Evolutionary conservation across 1,140 invertebrate species (phyloP).

Genomic region (Calliopsis andreniformis): DNA sequence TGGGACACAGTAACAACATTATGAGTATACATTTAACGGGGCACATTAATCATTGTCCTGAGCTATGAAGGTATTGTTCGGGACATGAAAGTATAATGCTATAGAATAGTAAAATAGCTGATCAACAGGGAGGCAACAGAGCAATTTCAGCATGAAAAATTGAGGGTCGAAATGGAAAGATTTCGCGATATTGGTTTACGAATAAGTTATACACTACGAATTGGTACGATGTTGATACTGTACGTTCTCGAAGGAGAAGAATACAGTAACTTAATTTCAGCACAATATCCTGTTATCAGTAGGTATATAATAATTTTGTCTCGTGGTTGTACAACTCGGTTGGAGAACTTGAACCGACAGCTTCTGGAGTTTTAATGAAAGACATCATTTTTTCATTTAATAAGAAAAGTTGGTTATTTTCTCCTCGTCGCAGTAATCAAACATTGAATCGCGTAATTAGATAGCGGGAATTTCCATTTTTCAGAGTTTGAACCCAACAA

Average conservation of each 20-base stretch:
- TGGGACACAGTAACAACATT: no score
- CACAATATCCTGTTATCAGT: constrained; percentile 2
- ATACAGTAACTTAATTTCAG: constrained; percentile 1
- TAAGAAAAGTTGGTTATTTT: not conserved
- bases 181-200: constrained; percentile 9
- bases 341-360: not conserved
- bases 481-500: not conserved
- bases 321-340: constrained; percentile 2
- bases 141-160: not conserved
- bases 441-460: not conserved
- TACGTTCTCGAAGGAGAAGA: constrained; percentile 12
- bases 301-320: not conserved
- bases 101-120: not conserved
- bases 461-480: not conserved
- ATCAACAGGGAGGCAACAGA: not conserved
- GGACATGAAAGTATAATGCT: not conserved
- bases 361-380: constrained; percentile 9
- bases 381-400: not conserved
- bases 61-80: not conserved
- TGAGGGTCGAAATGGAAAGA: not conserved
- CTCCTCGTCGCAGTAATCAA: no score
- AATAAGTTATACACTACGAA: not conserved
- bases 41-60: no score
- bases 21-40: no score
- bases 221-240: constrained; percentile 10